These are phyloP conservation scores for Fissipunctia ypsillon DNA, from an alignment of 2,888 invertebrate genomes.

Conservation along the genomic window DNA sequence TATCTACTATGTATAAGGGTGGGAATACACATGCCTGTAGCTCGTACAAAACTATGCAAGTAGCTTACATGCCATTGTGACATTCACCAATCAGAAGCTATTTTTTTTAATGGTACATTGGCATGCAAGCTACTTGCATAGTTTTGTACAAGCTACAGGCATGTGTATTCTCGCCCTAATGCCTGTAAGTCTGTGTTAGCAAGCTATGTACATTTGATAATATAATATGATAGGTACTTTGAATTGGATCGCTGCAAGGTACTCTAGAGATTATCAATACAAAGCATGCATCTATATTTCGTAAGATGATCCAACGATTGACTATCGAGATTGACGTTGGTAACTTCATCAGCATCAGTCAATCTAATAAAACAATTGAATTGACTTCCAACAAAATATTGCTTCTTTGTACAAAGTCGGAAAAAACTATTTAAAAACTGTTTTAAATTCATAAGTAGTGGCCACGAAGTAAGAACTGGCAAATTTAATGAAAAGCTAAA, in stretches of 20 bases:
- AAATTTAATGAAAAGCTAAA: not conserved
- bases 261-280: constrained; percentile 4
- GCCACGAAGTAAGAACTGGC: not conserved
- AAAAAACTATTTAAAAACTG: not conserved
- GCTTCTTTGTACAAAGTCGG: no score
- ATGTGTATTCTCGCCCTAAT: no score
- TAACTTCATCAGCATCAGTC: not conserved
- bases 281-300: constrained; percentile 29
- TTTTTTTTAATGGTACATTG: no score
- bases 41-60: no score
- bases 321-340: not conserved
- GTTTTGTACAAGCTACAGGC: no score
- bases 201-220: constrained; percentile 15
- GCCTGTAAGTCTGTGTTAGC: constrained; percentile 28
- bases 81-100: no score
- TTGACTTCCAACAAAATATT: not conserved
- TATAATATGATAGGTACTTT: not conserved
- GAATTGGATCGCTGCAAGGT: constrained; percentile 41
- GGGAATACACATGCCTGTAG: no score
- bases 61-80: no score
- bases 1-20: constrained; percentile 18
- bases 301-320: not conserved
- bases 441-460: not conserved
- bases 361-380: not conserved
- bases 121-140: no score